Evolutionary conservation across 2,797 vertebrate species (phyloP).

Genomic region (Lagorchestes hirsutus): DNA sequence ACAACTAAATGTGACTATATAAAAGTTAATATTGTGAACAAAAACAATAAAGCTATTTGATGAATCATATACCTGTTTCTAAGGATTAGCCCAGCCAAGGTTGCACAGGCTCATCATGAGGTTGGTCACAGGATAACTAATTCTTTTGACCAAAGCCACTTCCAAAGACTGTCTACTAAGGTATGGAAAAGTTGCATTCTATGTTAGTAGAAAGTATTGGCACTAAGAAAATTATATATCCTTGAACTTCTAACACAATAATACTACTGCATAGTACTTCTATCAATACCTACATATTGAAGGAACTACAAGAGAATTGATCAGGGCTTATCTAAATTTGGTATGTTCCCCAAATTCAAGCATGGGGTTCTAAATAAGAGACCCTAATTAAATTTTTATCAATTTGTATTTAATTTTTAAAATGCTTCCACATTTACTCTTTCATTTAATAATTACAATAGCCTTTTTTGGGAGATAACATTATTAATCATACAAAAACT

Average conservation of each 20-base stretch:
- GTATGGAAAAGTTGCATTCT: background rate
- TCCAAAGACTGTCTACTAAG: background rate
- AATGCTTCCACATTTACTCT: background rate
- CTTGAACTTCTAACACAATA: background rate
- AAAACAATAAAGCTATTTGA: background rate
- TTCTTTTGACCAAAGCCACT: background rate
- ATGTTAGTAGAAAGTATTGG: background rate
- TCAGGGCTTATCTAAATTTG: background rate
- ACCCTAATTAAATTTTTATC: background rate
- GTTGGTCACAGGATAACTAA: background rate
- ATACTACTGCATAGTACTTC: background rate
- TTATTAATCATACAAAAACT: too few relatives aligned
- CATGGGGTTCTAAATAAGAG: background rate
- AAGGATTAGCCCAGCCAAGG: background rate
- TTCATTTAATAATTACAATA: background rate
- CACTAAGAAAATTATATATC: background rate
- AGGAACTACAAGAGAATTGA: background rate
- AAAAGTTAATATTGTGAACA: background rate
- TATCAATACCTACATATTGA: background rate
- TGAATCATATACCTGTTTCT: background rate
- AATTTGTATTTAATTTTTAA: background rate
- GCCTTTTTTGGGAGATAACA: background rate
- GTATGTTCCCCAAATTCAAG: background rate
- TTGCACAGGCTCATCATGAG: background rate
- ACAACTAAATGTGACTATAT: background rate